phyloP scores from a whole-genome alignment of 2,888 invertebrate species.

The Lasioglossum figueresi region DNA sequence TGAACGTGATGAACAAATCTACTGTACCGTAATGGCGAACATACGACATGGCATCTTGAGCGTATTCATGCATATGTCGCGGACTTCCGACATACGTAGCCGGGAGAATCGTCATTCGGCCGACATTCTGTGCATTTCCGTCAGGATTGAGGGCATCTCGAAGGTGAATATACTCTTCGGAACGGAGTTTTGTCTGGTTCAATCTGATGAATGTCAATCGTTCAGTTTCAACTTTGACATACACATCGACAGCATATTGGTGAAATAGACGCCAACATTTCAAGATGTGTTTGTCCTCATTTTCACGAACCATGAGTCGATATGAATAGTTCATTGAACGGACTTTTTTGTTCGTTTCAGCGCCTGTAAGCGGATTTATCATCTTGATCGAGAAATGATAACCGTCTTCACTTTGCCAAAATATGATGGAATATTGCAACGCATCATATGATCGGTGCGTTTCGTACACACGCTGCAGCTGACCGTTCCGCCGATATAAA shows the following conservation, averaged over 20 bases:
- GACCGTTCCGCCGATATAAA: no score
- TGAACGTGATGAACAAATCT: conserved; percentile 80
- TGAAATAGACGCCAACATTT: background rate
- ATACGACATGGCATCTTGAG: conserved; percentile 66
- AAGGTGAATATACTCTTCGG: background rate
- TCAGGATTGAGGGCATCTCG: background rate
- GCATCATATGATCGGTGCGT: background rate
- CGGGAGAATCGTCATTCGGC: conserved; percentile 37
- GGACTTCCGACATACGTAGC: conserved; percentile 77
- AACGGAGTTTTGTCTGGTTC: background rate
- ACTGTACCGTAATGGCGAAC: conserved; percentile 78
- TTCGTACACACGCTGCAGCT: background rate
- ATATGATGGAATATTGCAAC: conserved; percentile 2
- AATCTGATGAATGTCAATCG: background rate
- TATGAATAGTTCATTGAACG: background rate
- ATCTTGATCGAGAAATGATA: background rate
- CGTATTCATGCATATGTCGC: conserved; percentile 76
- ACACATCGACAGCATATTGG: background rate
- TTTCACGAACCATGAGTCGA: background rate
- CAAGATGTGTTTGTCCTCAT: background rate
- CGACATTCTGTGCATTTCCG: background rate
- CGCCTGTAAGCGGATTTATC: background rate
- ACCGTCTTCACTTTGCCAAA: background rate
- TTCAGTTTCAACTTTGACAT: background rate
- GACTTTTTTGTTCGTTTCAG: background rate